phyloP scores from a whole-genome alignment of 2,888 invertebrate genomes.

The Phortica magna region DNA sequence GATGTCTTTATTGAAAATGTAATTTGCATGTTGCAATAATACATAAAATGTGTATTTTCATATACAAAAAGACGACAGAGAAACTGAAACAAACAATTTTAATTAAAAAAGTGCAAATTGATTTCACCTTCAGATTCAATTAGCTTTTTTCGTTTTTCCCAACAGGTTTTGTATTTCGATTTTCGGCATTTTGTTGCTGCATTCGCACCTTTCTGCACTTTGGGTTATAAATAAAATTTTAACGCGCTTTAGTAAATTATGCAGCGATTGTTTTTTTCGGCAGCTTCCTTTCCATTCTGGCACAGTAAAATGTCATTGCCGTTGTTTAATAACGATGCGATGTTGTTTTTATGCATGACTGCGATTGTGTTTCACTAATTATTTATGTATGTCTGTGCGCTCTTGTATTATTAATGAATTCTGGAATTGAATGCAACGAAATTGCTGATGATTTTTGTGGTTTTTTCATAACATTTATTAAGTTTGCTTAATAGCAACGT shows the following conservation, averaged over 20 bases:
- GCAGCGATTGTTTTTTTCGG: neutral
- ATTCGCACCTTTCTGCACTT: constrained; percentile 5
- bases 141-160: neutral
- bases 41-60: constrained; percentile 51
- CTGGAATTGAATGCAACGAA: neutral
- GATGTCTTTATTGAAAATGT: neutral
- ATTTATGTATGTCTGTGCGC: neutral
- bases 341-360: neutral
- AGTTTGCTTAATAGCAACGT: no score
- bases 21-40: constrained; percentile 38
- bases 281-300: neutral
- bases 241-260: constrained; percentile 16
- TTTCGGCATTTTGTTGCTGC: constrained; percentile 7
- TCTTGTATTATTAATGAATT: neutral
- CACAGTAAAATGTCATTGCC: neutral
- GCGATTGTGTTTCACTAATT: neutral
- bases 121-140: constrained; percentile 32
- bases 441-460: neutral
- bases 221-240: constrained; percentile 21
- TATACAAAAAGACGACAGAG: constrained; percentile 48
- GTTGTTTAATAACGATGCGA: neutral
- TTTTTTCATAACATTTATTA: no score
- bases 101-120: constrained; percentile 57
- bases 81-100: constrained; percentile 42
- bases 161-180: neutral